Evolutionary conservation across 2,797 vertebrate genomes (phyloP).

Genomic region (Tenualosa thibaudeaui): DNA sequence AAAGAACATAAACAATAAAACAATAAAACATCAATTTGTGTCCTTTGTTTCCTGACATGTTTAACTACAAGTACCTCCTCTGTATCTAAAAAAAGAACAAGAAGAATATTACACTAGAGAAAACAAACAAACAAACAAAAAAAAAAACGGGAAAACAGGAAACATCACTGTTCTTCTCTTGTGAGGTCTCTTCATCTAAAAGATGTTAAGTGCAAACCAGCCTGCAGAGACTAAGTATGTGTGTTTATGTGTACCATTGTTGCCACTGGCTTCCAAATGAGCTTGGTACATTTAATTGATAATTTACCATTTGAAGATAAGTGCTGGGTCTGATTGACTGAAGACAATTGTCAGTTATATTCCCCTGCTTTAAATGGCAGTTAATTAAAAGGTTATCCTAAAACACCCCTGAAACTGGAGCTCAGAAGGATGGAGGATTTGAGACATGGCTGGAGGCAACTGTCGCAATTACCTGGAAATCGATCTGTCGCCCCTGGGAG

Average conservation of each 20-base stretch:
- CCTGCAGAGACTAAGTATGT: neutral
- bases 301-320: neutral
- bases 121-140: neutral
- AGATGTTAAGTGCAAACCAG: neutral
- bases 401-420: neutral
- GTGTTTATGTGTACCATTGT: neutral
- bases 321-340: neutral
- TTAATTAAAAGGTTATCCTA: slow-evolving; percentile 13
- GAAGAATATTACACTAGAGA: no score
- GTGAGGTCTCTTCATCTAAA: neutral
- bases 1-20: neutral
- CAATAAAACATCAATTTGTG: no score
- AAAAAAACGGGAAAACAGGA: neutral
- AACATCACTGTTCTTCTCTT: neutral
- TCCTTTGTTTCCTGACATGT: no score
- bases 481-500: neutral
- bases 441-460: neutral
- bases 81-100: no score
- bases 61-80: no score
- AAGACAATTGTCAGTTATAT: neutral
- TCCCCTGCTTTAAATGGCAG: neutral
- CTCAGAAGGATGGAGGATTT: neutral
- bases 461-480: neutral
- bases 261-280: neutral
- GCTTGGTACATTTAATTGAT: neutral